Evolutionary conservation across 2,113 vertebrate species (phyloP).

Genomic region (Percina caprodes): DNA sequence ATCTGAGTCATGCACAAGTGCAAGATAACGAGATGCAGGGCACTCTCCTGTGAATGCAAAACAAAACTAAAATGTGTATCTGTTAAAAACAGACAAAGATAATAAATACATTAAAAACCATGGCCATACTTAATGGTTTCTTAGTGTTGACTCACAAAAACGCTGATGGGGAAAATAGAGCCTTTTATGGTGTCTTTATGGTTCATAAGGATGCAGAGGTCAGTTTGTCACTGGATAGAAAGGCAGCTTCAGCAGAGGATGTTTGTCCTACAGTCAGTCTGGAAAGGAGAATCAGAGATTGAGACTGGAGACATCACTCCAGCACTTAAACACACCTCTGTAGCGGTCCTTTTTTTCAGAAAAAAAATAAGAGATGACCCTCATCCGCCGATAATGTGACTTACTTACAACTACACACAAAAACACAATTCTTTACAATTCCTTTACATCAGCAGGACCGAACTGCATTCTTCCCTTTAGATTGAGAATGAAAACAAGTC

Average conservation of each 20-base stretch:
- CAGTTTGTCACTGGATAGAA: slow-evolving; percentile 50
- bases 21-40: slow-evolving; percentile 52
- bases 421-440: slow-evolving; percentile 66
- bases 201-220: slow-evolving; percentile 42
- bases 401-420: slow-evolving; percentile 64
- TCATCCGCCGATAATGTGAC: slow-evolving; percentile 43
- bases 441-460: slow-evolving; percentile 81
- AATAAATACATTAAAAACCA: slow-evolving; percentile 67
- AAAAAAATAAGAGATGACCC: slow-evolving; percentile 1
- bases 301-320: slow-evolving; percentile 23
- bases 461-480: slow-evolving; percentile 73
- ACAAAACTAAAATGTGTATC: slow-evolving; percentile 23
- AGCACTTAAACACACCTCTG: slow-evolving; percentile 25
- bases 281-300: slow-evolving; percentile 21
- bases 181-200: slow-evolving; percentile 29
- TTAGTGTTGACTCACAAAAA: slow-evolving; percentile 37
- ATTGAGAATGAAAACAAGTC: slow-evolving; percentile 44
- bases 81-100: slow-evolving; percentile 58
- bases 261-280: slow-evolving; percentile 30
- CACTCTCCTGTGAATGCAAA: slow-evolving; percentile 63
- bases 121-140: slow-evolving; percentile 46
- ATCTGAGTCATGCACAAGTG: slow-evolving; percentile 35
- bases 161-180: neutral
- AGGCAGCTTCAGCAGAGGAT: slow-evolving; percentile 62
- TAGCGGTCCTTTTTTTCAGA: slow-evolving; percentile 45